Evolutionary conservation across 2,113 vertebrate species (phyloP).

Genomic region (Hirundichthys speculiger): DNA sequence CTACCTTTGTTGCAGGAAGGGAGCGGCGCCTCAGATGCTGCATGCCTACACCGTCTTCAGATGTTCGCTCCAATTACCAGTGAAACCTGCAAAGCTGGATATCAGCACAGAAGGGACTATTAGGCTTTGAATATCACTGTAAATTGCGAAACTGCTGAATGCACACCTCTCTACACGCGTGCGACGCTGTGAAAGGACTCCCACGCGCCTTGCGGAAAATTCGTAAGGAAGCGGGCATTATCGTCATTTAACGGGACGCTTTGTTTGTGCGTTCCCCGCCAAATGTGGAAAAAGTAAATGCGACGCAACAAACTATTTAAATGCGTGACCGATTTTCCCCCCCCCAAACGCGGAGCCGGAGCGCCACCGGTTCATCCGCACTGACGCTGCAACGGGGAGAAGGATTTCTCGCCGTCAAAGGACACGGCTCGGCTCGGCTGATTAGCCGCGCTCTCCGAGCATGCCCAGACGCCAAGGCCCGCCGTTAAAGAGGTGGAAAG

Average conservation of each 20-base stretch:
- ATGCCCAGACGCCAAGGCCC: conserved; percentile 42
- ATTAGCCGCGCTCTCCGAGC: conserved; percentile 68
- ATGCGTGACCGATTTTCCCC: conserved; percentile 49
- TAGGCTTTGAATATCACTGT: conserved; percentile 48
- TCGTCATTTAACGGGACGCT: conserved; percentile 36
- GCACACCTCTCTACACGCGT: conserved; percentile 48
- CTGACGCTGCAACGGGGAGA: conserved; percentile 17
- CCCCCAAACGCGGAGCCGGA: conserved; percentile 34
- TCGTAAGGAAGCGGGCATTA: conserved; percentile 32
- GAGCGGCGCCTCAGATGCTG: conserved; percentile 18
- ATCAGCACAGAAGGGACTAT: conserved; percentile 26
- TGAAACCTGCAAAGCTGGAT: conserved; percentile 49
- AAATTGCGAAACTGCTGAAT: conserved; percentile 42
- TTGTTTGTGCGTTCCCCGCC: conserved; percentile 38
- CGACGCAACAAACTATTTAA: conserved; percentile 55
- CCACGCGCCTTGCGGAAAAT: conserved; percentile 44
- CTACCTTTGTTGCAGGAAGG: conserved; percentile 29
- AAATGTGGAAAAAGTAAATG: conserved; percentile 39
- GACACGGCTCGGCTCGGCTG: conserved; percentile 59
- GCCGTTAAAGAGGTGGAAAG: conserved; percentile 55
- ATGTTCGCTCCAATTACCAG: conserved; percentile 67
- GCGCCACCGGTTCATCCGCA: conserved; percentile 58
- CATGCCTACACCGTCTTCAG: conserved; percentile 47
- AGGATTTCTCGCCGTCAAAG: conserved; percentile 60
- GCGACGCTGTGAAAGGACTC: conserved; percentile 21